Percentiles rank a stretch among this genome's conserved stretches.
Conservation (phyloP, 2,888 invertebrate species). For the Saturnia pavonia region DNA sequence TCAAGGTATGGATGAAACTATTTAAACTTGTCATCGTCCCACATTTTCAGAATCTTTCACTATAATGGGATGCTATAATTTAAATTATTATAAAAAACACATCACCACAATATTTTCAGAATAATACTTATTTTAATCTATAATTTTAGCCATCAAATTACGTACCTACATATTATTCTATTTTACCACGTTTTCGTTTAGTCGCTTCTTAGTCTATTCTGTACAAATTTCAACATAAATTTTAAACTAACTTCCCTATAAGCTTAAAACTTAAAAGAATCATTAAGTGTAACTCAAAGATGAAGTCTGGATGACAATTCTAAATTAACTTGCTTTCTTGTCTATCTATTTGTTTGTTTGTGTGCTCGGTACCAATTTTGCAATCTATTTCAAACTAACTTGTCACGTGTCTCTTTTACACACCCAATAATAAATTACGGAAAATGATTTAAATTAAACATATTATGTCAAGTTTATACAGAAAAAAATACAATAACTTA, state of each 20-base stretch:
- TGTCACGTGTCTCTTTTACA: neutral
- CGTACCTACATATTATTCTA: no score
- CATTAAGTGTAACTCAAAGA: no score
- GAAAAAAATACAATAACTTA: no score
- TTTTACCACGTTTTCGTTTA: no score
- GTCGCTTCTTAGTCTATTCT: no score
- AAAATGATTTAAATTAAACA: no score
- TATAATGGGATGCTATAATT: neutral
- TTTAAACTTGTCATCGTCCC: neutral
- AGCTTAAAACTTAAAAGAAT: no score
- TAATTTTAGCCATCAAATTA: neutral
- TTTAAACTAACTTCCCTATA: no score
- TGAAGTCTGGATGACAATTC: neutral
- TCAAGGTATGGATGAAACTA: conserved; percentile 31
- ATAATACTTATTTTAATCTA: neutral
- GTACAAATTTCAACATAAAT: no score
- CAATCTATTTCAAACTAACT: neutral
- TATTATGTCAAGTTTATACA: no score
- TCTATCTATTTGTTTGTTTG: no score
- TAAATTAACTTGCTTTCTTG: neutral
- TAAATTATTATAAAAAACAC: neutral
- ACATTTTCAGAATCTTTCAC: neutral
- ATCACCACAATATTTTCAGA: neutral
- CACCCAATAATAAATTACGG: no score
- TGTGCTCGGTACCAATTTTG: neutral